Conservation (phyloP, 2,113 vertebrate species). For the Anhinga rufa region DNA sequence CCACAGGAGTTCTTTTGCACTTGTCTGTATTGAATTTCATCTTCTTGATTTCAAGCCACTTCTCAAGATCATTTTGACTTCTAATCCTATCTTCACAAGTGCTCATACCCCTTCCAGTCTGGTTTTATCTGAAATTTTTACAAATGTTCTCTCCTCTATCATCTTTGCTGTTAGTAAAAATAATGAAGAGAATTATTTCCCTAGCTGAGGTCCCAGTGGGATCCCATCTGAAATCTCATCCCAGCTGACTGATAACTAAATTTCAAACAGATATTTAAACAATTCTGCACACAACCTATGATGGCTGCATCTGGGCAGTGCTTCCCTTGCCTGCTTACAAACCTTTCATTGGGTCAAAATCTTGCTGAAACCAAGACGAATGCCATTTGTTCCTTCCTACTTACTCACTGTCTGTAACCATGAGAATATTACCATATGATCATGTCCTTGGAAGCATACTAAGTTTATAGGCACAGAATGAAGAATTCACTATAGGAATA, state of each 20-base stretch:
- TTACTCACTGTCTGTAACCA: not conserved
- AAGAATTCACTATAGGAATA: not conserved
- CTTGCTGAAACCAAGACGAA: not conserved
- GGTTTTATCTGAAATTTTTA: not conserved
- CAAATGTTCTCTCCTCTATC: not conserved
- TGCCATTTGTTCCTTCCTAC: not conserved
- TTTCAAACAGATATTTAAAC: not conserved
- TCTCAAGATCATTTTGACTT: not conserved
- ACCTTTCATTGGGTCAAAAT: not conserved
- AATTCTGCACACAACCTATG: not conserved
- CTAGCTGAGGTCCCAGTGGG: not conserved
- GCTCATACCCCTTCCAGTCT: not conserved
- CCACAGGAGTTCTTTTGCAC: not conserved
- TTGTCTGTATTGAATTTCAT: not conserved
- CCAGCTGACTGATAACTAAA: not conserved
- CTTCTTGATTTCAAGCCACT: not conserved
- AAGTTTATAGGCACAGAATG: not conserved
- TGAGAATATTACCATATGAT: not conserved
- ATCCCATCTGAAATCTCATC: not conserved
- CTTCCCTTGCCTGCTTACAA: not conserved
- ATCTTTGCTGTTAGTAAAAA: not conserved
- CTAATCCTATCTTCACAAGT: not conserved
- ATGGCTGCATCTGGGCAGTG: not conserved
- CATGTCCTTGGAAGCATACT: not conserved
- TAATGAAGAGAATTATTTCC: not conserved